Evolutionary conservation across 1,140 invertebrate genomes (phyloP), one percentile per base, ranked within the genome.

Genomic region (Spodoptera frugiperda): DNA sequence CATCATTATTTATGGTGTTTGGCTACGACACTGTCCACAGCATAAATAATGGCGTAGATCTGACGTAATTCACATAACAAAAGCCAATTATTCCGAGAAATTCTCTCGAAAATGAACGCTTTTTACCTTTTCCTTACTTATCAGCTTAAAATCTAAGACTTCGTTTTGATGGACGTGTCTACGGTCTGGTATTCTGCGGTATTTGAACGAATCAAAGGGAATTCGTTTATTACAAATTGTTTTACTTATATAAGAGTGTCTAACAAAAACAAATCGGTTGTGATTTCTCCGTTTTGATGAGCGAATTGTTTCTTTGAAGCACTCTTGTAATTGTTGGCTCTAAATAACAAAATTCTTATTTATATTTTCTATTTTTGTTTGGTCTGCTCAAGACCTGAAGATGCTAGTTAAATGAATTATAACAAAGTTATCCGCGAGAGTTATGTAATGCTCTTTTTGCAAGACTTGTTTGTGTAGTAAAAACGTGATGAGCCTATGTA

Each of bases 211-310:
- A 49, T 25, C 10, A 25, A 67, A 67, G 44, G 15, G 33, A 63
- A 63, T 67, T 67, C 21, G 14, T 49, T 67, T 67, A 49, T 49
- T 67, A 67, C 46, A 67, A 67, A 49, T 49, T 67, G 44, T 49
- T 67, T 48, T 9, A 44, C 57, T 61, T 25, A 39, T 39, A 39
- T 51, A 51, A 51, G 15, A 51, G 49, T 49, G 14, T 25, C 17
- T 48, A 14, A 44, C 30, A 61, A 44, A 51, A 61, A 44, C n/a
- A 67, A 67, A 67, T 67, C 46, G 46, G 12, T 25, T 19, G 63
- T 49, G 17, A 67, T 6, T 39, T 39, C 33, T 39, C 33, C 33
- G 33, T 49, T 48, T 48, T 12, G 19, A 49, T 49, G 21, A 21
- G 15, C 17, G 17, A 49, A 49, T 49, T 49, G 44, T 67, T 67